Conservation (phyloP, 35 echinoderm and acorn worm genomes). For the Heliocidaris erythrogramma region DNA sequence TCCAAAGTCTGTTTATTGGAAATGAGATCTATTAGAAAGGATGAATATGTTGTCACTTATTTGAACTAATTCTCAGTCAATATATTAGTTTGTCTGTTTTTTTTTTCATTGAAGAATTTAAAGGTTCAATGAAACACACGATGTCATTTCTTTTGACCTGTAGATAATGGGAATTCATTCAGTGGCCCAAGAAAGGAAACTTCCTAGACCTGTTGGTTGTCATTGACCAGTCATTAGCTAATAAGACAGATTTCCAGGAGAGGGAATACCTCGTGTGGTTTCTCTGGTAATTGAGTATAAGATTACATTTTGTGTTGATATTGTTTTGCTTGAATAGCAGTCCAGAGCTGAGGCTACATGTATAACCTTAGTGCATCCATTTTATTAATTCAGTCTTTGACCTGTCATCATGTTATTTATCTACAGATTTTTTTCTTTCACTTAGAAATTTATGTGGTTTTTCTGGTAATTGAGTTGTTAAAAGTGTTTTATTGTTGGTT, state of each 20-base stretch:
- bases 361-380: background rate
- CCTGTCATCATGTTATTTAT: background rate
- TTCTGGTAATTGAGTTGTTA: no score
- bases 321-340: background rate
- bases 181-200: background rate
- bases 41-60: background rate
- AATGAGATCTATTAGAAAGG: no score
- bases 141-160: background rate
- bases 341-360: background rate
- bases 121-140: background rate
- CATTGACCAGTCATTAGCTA: background rate
- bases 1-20: no score
- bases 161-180: background rate
- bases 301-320: background rate
- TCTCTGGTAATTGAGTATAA: background rate
- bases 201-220: background rate
- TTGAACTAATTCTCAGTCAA: background rate
- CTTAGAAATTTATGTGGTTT: no score
- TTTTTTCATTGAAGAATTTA: background rate
- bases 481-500: no score
- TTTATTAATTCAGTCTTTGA: background rate
- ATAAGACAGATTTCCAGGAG: background rate
- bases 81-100: background rate
- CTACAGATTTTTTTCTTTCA: no score
- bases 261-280: background rate